Percentiles rank a stretch among this genome's conserved stretches.
Conservation (phyloP, 2,888 invertebrate species). For the Gibbula magus region DNA sequence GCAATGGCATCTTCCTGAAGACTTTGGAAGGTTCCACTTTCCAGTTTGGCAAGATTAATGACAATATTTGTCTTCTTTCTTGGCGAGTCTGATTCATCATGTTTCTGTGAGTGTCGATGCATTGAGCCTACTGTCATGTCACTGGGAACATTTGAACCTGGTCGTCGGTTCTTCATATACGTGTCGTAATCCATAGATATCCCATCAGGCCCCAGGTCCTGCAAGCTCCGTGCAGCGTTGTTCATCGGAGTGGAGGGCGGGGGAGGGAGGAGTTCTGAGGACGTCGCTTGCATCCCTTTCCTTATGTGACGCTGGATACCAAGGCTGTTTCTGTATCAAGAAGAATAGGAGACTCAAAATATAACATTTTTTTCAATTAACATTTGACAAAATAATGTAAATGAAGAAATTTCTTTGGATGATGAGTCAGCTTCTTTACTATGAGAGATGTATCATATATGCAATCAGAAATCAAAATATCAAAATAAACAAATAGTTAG, state of each 20-base stretch:
- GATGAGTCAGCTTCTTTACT: too few relatives aligned
- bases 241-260: conserved; percentile 50
- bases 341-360: neutral
- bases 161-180: conserved; percentile 49
- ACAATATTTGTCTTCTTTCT: conserved; percentile 48
- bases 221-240: conserved; percentile 3
- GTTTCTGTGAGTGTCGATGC: neutral
- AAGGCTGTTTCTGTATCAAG: neutral
- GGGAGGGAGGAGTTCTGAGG: conserved; percentile 47
- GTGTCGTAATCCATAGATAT: conserved; percentile 55
- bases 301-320: neutral
- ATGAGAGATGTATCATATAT: too few relatives aligned
- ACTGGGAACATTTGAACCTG: conserved; percentile 47
- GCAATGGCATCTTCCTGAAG: conserved; percentile 64
- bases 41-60: conserved; percentile 67
- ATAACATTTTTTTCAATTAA: too few relatives aligned
- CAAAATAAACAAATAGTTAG: too few relatives aligned
- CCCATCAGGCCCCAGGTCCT: neutral
- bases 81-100: neutral
- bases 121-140: neutral
- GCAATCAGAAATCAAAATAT: too few relatives aligned
- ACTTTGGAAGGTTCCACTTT: conserved; percentile 61
- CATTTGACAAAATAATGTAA: too few relatives aligned
- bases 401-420: too few relatives aligned
- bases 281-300: conserved; percentile 29